Evolutionary conservation across 2,888 invertebrate species (phyloP), one percentile per base, ranked within the genome.

Genomic region (Harpagoxenus sublaevis): DNA sequence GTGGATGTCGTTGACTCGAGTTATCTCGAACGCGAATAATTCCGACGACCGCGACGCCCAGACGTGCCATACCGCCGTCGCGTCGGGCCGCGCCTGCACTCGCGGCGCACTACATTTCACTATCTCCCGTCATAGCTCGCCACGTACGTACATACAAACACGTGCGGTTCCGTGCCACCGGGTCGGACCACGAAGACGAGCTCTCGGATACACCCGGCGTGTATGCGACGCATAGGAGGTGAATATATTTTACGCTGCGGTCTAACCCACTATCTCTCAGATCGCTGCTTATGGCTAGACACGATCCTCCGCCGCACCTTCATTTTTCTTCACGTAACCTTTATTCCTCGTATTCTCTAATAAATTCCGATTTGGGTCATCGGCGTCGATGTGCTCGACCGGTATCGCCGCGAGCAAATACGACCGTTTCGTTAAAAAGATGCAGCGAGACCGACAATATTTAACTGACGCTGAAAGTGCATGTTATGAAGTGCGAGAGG

Each of bases 251-350:
- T 90, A 89, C 88, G 85, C 65, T 73, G 83, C 65, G 74, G 82
- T 84, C 87, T 85, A 81, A 81, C 88, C 88, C 45, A 60, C 88
- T 91, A 92, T 92, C 91, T 92, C 91, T 88, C 77, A 75, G 88
- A 93, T 93, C 93, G 91, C 94, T 94, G 92, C 94, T 94, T 94
- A 94, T 93, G 93, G 89, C 92, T 85, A 92, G 93, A 93, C 94
- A 94, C 92, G 94, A 93, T 93, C 90, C 91, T 84, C 51, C 86
- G 51, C 71, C 85, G 81, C 73, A 86, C 85, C 83, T 83, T 83
- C 89, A 90, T 93, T 93, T 91, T 90, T 89, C 88, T 87, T 57
- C 85, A 77, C 90, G 89, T 92, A 93, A 93, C 92, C 89, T 92
- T 90, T 91, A 89, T 91, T 89, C 84, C 85, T 85, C 85, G 89